Conservation (phyloP, 2,113 vertebrate species). For the Microcebus ravelobensis region DNA sequence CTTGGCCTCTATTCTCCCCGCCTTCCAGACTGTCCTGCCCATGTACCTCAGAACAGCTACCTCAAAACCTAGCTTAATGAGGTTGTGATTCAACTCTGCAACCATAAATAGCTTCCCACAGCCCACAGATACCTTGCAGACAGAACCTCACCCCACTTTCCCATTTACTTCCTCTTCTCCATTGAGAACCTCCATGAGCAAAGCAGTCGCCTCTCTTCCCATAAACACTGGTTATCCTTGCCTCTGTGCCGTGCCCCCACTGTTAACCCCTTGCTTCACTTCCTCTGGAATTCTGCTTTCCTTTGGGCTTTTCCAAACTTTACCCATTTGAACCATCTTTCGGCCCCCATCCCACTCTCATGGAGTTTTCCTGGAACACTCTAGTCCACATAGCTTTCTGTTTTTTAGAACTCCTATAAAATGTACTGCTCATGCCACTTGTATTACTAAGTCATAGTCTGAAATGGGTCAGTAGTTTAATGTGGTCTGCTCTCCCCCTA, state of each 20-base stretch:
- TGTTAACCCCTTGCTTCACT: not conserved
- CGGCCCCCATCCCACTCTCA: not conserved
- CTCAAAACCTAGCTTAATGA: not conserved
- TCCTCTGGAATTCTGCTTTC: not conserved
- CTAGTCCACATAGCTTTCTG: not conserved
- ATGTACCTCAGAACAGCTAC: not conserved
- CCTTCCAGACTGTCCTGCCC: not conserved
- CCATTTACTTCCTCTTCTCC: not conserved
- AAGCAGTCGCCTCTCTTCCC: not conserved
- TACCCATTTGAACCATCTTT: not conserved
- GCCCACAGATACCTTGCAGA: not conserved
- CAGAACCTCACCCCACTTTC: not conserved
- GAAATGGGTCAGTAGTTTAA: slow-evolving; percentile 32
- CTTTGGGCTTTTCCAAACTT: not conserved
- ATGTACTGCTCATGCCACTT: not conserved
- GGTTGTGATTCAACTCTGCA: not conserved
- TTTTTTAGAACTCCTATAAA: slow-evolving; percentile 22
- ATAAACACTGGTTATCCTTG: not conserved
- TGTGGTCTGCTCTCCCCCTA: not conserved
- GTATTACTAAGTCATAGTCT: not conserved
- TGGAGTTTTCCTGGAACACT: not conserved
- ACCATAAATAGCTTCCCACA: not conserved
- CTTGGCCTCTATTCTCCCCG: not conserved
- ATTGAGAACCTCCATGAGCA: not conserved
- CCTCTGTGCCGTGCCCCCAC: not conserved